phyloP scores from a whole-genome alignment of 2,888 invertebrate genomes.

The Carabus problematicus region DNA sequence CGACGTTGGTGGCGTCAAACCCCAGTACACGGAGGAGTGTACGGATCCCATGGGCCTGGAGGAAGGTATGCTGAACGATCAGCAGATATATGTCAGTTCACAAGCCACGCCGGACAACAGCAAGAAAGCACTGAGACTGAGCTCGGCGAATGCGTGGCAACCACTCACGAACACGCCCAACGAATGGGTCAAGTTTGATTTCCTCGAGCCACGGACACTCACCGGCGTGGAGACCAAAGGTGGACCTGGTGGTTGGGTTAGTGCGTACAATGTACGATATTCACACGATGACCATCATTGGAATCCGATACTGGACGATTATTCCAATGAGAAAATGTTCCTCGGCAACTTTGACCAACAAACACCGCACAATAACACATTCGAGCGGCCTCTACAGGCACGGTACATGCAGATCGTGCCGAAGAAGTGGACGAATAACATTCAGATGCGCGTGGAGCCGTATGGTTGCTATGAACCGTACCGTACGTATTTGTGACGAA shows the following conservation, averaged over 20 bases:
- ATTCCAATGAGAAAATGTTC: conserved; percentile 67
- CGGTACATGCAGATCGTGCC: conserved; percentile 77
- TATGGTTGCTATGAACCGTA: conserved; percentile 81
- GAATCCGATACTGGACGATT: conserved; percentile 70
- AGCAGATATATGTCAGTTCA: conserved; percentile 74
- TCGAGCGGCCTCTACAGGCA: conserved; percentile 76
- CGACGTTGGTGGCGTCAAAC: neutral
- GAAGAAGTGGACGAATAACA: conserved; percentile 72
- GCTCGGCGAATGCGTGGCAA: conserved; percentile 67
- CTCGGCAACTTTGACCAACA: conserved; percentile 75
- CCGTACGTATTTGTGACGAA: conserved; percentile 67
- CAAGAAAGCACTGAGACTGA: conserved; percentile 58
- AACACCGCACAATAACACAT: conserved; percentile 68
- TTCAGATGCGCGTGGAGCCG: conserved; percentile 78
- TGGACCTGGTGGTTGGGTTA: conserved; percentile 76
- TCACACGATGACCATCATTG: conserved; percentile 75
- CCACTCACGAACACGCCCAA: conserved; percentile 72
- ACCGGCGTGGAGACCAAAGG: conserved; percentile 81
- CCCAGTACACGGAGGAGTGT: conserved; percentile 60
- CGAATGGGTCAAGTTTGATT: conserved; percentile 81
- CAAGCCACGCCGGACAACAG: conserved; percentile 50
- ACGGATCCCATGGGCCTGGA: conserved; percentile 77
- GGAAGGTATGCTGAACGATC: conserved; percentile 66
- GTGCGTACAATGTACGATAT: conserved; percentile 75
- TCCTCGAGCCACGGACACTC: conserved; percentile 75